Conservation (phyloP, 2,113 vertebrate genomes). For the Speoplatyrhinus poulsoni region DNA sequence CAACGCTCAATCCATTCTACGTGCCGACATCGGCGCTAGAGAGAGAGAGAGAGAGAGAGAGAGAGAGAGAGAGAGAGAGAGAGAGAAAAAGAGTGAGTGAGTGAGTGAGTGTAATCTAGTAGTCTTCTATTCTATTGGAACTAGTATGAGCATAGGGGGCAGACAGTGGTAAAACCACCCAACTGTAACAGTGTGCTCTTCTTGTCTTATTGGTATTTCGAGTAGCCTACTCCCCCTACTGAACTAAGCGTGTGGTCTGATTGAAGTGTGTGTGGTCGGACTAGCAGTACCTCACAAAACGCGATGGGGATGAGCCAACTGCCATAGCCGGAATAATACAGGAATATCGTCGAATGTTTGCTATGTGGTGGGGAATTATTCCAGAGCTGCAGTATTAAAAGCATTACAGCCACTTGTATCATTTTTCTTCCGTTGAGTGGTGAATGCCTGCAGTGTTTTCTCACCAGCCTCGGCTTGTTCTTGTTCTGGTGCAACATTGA, state of each 20-base stretch:
- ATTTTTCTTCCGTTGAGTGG: not conserved
- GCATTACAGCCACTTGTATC: slow-evolving; percentile 11
- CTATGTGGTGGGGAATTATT: slow-evolving; percentile 17
- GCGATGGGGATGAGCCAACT: slow-evolving; percentile 54
- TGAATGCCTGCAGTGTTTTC: slow-evolving; percentile 61
- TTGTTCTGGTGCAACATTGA: slow-evolving; percentile 18
- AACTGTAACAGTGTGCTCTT: not conserved
- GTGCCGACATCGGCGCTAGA: not conserved
- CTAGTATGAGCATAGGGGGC: not conserved
- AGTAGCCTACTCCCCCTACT: too few species aligned
- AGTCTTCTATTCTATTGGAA: slow-evolving; percentile 39
- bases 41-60: slow-evolving; percentile 11
- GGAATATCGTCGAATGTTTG: slow-evolving; percentile 4
- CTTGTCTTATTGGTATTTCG: not conserved
- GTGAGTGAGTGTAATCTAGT: slow-evolving; percentile 46
- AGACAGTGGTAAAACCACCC: not conserved
- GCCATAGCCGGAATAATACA: slow-evolving; percentile 2
- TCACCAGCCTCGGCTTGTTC: slow-evolving; percentile 15
- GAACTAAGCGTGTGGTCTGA: not conserved
- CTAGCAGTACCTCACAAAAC: not conserved
- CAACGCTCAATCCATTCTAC: too few species aligned
- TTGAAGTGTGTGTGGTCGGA: not conserved
- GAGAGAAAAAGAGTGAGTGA: too few species aligned
- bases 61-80: slow-evolving; percentile 15
- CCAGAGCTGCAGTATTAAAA: slow-evolving; percentile 18